phyloP scores from a whole-genome alignment of 30 jellyfish, hydroid and myxozoan genomes.

The Cassiopea andromeda region DNA sequence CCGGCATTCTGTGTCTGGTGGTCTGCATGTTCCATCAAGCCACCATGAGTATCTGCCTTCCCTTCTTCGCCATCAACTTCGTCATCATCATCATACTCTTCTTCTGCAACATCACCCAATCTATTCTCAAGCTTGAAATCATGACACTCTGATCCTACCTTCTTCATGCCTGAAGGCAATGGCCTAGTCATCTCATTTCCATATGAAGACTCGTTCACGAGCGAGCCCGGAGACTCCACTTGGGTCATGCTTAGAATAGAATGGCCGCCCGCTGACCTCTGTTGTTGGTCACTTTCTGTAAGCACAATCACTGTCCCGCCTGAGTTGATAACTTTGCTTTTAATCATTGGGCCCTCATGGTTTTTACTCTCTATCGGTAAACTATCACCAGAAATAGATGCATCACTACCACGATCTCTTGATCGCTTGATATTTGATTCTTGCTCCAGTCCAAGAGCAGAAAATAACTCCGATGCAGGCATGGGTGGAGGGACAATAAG shows the following conservation, averaged over 20 bases:
- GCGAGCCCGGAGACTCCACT: conserved; percentile 8
- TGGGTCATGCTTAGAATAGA: conserved; percentile 21
- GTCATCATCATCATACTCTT: no score
- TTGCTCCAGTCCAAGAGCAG: conserved; percentile 58
- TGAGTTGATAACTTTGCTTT: conserved; percentile 63
- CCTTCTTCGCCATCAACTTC: no score
- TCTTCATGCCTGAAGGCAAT: neutral
- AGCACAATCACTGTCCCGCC: conserved; percentile 76
- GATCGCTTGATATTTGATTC: conserved; percentile 5
- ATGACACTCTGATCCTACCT: neutral
- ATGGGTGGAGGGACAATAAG: conserved; percentile 94
- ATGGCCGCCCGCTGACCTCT: conserved; percentile 31
- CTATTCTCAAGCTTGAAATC: conserved; percentile 10
- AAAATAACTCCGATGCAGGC: conserved; percentile 86
- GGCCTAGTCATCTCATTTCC: neutral
- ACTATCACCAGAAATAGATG: neutral
- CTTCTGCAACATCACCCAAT: neutral
- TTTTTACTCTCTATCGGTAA: neutral
- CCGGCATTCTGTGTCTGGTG: neutral
- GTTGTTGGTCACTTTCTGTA: conserved; percentile 58
- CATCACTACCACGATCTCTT: neutral
- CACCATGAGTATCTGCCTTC: neutral
- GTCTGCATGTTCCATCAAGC: neutral
- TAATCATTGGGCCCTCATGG: conserved; percentile 18
- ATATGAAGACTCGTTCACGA: conserved; percentile 6